Base-by-base conservation (phyloP, 2,113 vertebrate genomes). In the Brachyhypopomus gauderio region DNA sequence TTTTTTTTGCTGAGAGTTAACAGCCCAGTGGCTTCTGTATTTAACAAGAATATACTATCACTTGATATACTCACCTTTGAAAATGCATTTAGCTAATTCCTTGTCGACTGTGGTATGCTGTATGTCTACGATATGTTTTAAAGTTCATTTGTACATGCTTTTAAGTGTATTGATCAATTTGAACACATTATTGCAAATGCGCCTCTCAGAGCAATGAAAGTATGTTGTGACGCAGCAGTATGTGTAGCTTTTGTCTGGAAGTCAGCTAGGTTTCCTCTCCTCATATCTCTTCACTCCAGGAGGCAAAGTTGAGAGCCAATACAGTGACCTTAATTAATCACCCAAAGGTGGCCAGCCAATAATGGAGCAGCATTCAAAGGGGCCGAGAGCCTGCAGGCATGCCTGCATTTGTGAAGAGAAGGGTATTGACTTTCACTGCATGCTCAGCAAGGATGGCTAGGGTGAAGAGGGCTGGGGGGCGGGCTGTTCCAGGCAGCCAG, bases 361-460 rank as follows among this genome's bases (percentile, higher is more conserved):
- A 86, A 82, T 72, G 79, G 9, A 59, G 66, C 81, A 84, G 86
- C 84, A 88, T 90, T 89, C 85, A 77, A 64, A 83, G 81, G 62
- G 76, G 78, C 72, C 80, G 76, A n/a, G 30, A 76, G 78, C 70
- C 73, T 82, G 67, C 82, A 62, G 75, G 81, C 23, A 34, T 36
- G 73, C 81, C 64, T 72, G 45, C 80, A 72, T 75, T 70, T 64
- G 77, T 77, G 84, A 72, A 63, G 22, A 77, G 75, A n/a, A 69
- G 55, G 59, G 62, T 75, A 86, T 85, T 84, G 84, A 88, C 72
- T 85, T 84, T 87, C 84, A 11, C 78, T 77, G 80, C 74, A 85
- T 77, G 71, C 41, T 60, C 70, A 80, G 19, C 14, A 45, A 22
- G 27, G 58, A 69, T 36, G 36, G 25, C 23, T 72, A 75, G 63